phyloP scores from a whole-genome alignment of 2,797 vertebrate species.

The Mormyrus hasselquistii region DNA sequence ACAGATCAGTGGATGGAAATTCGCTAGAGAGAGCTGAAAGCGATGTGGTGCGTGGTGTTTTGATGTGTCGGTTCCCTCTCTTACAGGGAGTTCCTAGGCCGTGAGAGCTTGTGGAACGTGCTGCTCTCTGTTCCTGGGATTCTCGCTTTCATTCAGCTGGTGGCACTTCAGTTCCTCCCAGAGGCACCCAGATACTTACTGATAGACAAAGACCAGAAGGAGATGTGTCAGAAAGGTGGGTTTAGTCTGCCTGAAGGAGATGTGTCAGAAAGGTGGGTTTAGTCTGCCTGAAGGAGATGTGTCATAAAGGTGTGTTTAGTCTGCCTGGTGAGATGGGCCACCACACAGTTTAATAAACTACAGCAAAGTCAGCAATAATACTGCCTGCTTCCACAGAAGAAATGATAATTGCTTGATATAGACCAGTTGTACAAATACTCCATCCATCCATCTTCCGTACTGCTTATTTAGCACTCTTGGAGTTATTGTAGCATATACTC shows the following conservation, averaged over 20 bases:
- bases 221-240: constrained; percentile 66
- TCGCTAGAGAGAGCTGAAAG: not conserved
- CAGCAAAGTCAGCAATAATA: not conserved
- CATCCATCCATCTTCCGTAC: not conserved
- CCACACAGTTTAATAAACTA: not conserved
- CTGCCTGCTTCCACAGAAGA: not conserved
- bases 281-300: too few relatives aligned
- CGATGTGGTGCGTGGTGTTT: not conserved
- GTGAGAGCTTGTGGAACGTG: constrained; percentile 55
- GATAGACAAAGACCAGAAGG: constrained; percentile 67
- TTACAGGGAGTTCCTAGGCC: constrained; percentile 63
- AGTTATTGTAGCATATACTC: not conserved
- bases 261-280: too few relatives aligned
- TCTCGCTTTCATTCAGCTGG: constrained; percentile 59
- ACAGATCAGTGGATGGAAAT: not conserved
- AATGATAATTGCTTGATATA: not conserved
- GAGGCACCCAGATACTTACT: constrained; percentile 75
- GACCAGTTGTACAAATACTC: not conserved
- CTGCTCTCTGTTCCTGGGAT: constrained; percentile 42
- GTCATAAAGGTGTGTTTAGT: too few relatives aligned
- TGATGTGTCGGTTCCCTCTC: not conserved
- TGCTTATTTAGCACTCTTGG: not conserved
- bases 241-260: not conserved
- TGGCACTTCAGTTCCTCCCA: constrained; percentile 68
- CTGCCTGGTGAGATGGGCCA: not conserved